Conservation (phyloP, 1,140 invertebrate genomes). For the Dendroctonus ponderosae region DNA sequence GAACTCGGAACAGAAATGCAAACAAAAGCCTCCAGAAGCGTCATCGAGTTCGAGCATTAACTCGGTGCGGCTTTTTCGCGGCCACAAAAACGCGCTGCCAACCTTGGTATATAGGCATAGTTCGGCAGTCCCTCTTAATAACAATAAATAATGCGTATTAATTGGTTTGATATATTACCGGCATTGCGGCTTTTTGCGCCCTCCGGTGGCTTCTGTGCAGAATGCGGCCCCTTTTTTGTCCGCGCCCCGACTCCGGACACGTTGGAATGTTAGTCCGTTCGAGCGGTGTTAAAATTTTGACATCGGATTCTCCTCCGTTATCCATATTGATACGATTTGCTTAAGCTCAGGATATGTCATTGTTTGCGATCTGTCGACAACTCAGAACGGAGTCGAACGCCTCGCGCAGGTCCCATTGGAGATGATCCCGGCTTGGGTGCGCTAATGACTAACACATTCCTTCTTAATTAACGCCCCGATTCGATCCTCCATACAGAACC, state of each 20-base stretch:
- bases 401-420: no score
- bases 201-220: constrained; percentile 8
- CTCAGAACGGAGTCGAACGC: no score
- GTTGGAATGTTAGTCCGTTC: constrained; percentile 9
- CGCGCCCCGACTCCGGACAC: not conserved
- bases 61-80: constrained; percentile 23
- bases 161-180: constrained; percentile 34
- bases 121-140: constrained; percentile 32
- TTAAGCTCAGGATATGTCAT: no score
- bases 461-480: constrained; percentile 20
- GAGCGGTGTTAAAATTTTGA: constrained; percentile 26
- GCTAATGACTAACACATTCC: constrained; percentile 23
- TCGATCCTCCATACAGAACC: constrained; percentile 11
- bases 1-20: constrained; percentile 4
- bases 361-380: no score
- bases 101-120: constrained; percentile 16
- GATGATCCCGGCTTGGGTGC: not conserved
- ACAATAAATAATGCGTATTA: constrained; percentile 34
- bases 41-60: constrained; percentile 20
- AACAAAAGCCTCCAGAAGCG: constrained; percentile 22
- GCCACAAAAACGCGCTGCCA: constrained; percentile 8
- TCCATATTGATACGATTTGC: constrained; percentile 14
- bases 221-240: constrained; percentile 18
- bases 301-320: constrained; percentile 12
- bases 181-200: constrained; percentile 23